Conservation (phyloP, 2,888 invertebrate genomes). For the Auanema freiburgensis region DNA sequence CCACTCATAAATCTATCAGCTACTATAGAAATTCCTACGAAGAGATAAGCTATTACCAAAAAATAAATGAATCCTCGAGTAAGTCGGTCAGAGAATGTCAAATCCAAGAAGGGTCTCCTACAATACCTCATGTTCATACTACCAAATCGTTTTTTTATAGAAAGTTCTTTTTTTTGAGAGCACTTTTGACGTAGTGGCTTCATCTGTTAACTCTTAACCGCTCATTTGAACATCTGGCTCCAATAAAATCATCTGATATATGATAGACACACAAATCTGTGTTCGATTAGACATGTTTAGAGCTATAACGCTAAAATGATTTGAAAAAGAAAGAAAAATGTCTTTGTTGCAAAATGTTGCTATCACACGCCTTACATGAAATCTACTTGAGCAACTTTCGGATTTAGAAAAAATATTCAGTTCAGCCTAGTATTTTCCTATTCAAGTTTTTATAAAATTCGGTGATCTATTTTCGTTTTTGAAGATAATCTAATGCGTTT, state of each 20-base stretch:
- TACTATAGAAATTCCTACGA: constrained; percentile 97
- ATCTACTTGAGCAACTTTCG: constrained; percentile 1
- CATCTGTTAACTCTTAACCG: too few relatives aligned
- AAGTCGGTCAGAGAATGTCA: constrained; percentile 48
- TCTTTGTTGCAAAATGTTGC: too few relatives aligned
- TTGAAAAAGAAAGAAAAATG: too few relatives aligned
- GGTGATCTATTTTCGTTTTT: not conserved
- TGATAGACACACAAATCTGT: too few relatives aligned
- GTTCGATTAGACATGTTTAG: too few relatives aligned
- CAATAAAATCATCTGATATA: too few relatives aligned
- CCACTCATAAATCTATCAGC: constrained; percentile 99
- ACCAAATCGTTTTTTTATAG: not conserved
- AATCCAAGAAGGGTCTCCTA: constrained; percentile 62
- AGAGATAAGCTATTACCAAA: constrained; percentile 84
- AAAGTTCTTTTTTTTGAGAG: not conserved
- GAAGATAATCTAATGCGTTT: not conserved
- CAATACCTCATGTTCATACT: constrained; percentile 15
- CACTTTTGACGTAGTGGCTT: not conserved
- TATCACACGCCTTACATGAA: too few relatives aligned
- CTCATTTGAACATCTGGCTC: too few relatives aligned
- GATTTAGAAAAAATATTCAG: not conserved
- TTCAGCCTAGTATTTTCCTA: not conserved
- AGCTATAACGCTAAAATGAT: too few relatives aligned
- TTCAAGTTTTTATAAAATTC: not conserved
- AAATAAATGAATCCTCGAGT: constrained; percentile 85